Evolutionary conservation across 2,888 invertebrate genomes (phyloP).

Genomic region (Trypoxylon attenuatum): DNA sequence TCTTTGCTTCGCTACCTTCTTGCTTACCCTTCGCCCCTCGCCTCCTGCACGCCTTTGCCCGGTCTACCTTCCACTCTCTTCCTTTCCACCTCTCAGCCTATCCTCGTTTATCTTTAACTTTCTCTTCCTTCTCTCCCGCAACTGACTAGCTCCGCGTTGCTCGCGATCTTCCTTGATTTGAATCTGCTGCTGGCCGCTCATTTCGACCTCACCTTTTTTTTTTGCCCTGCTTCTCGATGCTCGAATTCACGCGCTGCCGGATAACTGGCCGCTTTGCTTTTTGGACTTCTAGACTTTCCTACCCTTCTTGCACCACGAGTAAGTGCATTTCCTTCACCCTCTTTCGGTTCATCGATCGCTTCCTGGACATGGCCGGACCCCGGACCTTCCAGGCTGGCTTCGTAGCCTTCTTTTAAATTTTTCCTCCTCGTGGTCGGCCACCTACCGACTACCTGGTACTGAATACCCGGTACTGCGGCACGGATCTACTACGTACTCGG

Average conservation of each 20-base stretch:
- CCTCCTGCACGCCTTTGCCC: conserved; percentile 23
- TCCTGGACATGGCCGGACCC: not conserved
- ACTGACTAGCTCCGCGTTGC: too few species aligned
- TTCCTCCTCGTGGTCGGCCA: conserved; percentile 7
- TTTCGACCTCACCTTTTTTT: conserved; percentile 3
- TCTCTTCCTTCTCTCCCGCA: conserved; percentile 13
- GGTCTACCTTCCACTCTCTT: conserved; percentile 15
- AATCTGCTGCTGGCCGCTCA: too few species aligned
- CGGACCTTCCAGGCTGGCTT: conserved; percentile 5
- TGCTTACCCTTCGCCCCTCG: conserved; percentile 19
- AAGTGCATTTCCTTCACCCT: not conserved
- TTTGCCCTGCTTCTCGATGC: not conserved
- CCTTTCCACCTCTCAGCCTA: not conserved
- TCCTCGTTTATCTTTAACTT: conserved; percentile 7
- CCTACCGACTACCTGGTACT: conserved; percentile 40
- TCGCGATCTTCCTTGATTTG: too few species aligned
- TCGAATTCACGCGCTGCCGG: too few species aligned
- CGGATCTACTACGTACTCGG: conserved; percentile 33
- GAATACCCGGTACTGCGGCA: conserved; percentile 35
- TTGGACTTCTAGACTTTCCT: not conserved
- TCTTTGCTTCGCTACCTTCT: conserved; percentile 8
- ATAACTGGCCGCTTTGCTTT: conserved; percentile 5
- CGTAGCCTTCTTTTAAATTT: conserved; percentile 7
- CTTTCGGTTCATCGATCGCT: not conserved
- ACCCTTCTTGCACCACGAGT: not conserved